phyloP scores from a whole-genome alignment of 64 coral and sea anemone species.

The Porites australiensis region DNA sequence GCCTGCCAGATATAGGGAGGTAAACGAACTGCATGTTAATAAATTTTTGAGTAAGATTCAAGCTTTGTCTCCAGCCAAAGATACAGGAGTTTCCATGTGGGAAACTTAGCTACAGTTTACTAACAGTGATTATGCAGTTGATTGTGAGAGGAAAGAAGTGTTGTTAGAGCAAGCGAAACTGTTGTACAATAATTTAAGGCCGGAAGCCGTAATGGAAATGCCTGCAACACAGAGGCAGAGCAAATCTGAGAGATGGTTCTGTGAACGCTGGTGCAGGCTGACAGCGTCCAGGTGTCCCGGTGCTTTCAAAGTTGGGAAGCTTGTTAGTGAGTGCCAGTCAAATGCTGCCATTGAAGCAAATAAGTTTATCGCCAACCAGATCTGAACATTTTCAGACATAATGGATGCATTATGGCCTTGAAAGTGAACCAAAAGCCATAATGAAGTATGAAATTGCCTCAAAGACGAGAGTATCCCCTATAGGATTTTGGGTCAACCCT shows the following conservation, averaged over 20 bases:
- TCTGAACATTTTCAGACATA: conserved; percentile 35
- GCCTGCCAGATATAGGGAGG: conserved; percentile 1
- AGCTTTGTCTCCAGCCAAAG: background rate
- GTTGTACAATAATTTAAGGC: background rate
- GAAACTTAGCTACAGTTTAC: conserved; percentile 39
- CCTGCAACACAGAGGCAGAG: background rate
- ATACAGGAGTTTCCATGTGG: background rate
- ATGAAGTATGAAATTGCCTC: conserved; percentile 41
- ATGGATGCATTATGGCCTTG: conserved; percentile 51
- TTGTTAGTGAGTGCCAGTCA: conserved; percentile 6
- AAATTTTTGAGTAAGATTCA: background rate
- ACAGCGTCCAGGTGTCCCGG: background rate
- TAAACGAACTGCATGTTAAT: background rate
- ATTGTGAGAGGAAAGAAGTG: background rate
- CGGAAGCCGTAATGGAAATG: background rate
- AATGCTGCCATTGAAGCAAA: conserved; percentile 5
- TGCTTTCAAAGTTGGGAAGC: conserved; percentile 12
- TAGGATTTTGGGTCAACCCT: conserved; percentile 73
- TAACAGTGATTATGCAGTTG: conserved; percentile 31
- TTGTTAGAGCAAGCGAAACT: background rate
- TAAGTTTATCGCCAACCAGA: conserved; percentile 10
- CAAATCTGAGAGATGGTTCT: conserved; percentile 3
- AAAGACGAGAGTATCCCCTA: background rate
- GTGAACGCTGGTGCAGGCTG: conserved; percentile 8
- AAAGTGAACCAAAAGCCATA: conserved; percentile 51